These are phyloP conservation scores for Poicephalus gulielmi DNA, from an alignment of 2,113 vertebrate species.

Conservation along the genomic window DNA sequence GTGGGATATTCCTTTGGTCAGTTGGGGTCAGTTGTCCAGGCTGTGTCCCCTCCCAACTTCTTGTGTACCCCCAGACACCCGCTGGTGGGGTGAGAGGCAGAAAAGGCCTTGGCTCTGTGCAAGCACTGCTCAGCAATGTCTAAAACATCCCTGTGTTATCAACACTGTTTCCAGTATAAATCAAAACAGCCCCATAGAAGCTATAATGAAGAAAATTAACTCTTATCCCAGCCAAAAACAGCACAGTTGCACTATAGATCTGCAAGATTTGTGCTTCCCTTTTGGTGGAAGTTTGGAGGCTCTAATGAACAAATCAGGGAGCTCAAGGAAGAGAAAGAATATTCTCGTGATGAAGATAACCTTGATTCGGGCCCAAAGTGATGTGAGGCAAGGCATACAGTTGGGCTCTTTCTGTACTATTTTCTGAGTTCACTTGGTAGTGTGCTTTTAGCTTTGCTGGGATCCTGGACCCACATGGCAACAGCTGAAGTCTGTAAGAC, in stretches of 20 bases:
- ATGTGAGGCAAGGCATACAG: neutral
- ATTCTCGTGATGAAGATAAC: neutral
- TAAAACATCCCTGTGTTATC: neutral
- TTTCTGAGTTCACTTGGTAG: neutral
- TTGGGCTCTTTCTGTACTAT: neutral
- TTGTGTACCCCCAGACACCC: neutral
- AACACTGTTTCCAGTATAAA: neutral
- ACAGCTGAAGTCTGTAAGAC: neutral
- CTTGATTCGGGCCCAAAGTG: neutral
- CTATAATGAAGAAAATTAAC: neutral
- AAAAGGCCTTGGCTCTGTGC: neutral
- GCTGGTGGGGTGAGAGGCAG: neutral
- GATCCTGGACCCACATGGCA: neutral
- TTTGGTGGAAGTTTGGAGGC: neutral
- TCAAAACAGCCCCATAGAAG: neutral
- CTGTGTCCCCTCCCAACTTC: neutral
- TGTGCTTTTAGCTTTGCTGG: neutral
- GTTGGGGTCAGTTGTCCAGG: neutral
- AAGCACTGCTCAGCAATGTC: neutral
- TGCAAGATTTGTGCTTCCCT: neutral
- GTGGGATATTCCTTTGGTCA: neutral
- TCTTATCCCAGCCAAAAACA: neutral
- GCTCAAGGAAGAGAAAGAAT: neutral
- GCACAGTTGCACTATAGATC: rapidly evolving
- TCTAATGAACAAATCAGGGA: neutral